These are phyloP conservation scores for Scelioninae gen. 2 DNA, from an alignment of 2,888 invertebrate genomes.

Conservation along the genomic window DNA sequence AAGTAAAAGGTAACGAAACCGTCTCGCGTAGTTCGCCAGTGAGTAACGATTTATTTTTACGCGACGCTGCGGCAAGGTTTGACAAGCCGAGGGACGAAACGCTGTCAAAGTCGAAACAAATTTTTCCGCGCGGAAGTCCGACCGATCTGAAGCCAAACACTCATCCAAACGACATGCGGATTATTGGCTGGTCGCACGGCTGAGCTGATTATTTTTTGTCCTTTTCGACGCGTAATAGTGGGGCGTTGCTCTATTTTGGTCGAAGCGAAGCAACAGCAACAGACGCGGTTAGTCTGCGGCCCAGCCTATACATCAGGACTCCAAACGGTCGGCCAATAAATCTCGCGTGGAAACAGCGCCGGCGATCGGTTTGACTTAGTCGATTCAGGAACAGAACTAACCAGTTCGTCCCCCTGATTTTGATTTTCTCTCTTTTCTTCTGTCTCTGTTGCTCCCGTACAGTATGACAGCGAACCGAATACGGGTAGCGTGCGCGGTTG, in stretches of 20 bases:
- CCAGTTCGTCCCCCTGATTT: too few relatives aligned
- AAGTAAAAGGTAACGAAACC: slow-evolving; percentile 5
- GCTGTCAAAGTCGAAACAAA: background rate
- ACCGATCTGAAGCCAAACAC: background rate
- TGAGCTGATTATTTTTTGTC: slow-evolving; percentile 19
- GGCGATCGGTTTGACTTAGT: too few relatives aligned
- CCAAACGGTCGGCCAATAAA: slow-evolving; percentile 38
- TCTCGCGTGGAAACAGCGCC: too few relatives aligned
- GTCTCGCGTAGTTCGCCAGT: slow-evolving; percentile 5
- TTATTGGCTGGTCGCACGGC: slow-evolving; percentile 24
- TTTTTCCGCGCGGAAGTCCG: slow-evolving; percentile 1
- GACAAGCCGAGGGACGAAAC: too few relatives aligned
- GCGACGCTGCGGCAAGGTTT: slow-evolving; percentile 14
- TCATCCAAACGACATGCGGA: slow-evolving; percentile 3
- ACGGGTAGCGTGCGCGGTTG: slow-evolving; percentile 12
- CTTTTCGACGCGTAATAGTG: slow-evolving; percentile 62
- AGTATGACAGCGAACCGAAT: too few relatives aligned
- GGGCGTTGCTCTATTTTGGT: slow-evolving; percentile 73
- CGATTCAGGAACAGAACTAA: too few relatives aligned
- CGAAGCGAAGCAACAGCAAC: slow-evolving; percentile 62
- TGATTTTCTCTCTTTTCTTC: too few relatives aligned
- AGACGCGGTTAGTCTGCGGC: slow-evolving; percentile 71
- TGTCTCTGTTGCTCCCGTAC: too few relatives aligned
- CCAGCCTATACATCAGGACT: slow-evolving; percentile 69
- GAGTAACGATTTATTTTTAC: slow-evolving; percentile 37